Conservation (phyloP, 2,888 invertebrate genomes). For the Perizoma affinitatum region DNA sequence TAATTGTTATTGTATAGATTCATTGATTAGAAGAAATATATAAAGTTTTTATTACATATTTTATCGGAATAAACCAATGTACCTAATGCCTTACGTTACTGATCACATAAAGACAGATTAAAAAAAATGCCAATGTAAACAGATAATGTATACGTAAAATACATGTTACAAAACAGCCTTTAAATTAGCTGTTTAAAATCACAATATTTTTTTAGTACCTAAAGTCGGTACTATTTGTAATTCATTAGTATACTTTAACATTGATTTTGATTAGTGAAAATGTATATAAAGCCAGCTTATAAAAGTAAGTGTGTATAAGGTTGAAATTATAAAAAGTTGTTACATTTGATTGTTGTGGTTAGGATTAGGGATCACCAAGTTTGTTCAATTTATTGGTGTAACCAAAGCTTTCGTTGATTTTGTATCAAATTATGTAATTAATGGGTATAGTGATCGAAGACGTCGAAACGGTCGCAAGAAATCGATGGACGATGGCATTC, state of each 20-base stretch:
- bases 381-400: conserved; percentile 47
- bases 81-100: conserved; percentile 10
- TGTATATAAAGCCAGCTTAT: background rate
- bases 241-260: no score
- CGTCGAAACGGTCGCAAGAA: no score
- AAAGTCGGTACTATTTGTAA: no score
- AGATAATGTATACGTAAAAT: no score
- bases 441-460: no score
- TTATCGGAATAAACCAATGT: background rate
- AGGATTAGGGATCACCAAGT: conserved; percentile 23
- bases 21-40: conserved; percentile 21
- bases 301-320: conserved; percentile 8
- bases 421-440: conserved; percentile 6
- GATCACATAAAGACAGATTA: background rate
- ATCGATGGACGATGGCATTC: no score
- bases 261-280: background rate
- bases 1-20: conserved; percentile 23
- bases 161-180: no score
- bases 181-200: no score
- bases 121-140: no score
- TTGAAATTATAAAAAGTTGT: conserved; percentile 20
- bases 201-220: no score
- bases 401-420: conserved; percentile 45
- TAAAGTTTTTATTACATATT: conserved; percentile 4
- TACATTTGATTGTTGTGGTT: conserved; percentile 27